Evolutionary conservation across 2,797 vertebrate genomes (phyloP), one percentile per base, ranked within the genome.

Genomic region (Onychomys arenicola): DNA sequence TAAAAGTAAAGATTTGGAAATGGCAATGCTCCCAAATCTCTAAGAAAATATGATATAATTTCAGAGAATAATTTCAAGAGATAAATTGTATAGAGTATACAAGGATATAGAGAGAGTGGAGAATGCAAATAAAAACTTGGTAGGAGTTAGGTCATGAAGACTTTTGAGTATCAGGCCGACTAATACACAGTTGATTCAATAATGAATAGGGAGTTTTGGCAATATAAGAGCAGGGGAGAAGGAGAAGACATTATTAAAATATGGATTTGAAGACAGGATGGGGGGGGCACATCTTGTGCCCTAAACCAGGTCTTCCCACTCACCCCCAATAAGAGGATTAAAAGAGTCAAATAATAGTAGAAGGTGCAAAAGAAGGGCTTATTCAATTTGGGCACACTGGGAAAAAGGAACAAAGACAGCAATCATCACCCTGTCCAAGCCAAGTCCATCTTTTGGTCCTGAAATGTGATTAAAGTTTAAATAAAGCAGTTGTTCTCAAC

Each of bases 1-100:
- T 91, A 95, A 90, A 95, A 57, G 23, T 75, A 95, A 96, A 27
- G 21, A 91, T 85, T 43, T 88, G 0, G 11, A 80, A 96, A 84
- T 88, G 76, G 57, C 37, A 94, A 75, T 82, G 75, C 77, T 61
- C 17, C 55, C 61, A 95, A 95, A 37, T 19, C 11, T 89, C 32
- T 76, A 52, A 91, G 19, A 77, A 96, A 87, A 4, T 49, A 49
- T 8, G 55, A 32, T 73, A 16, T 7, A 59, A 80, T 94, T 94
- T n/a, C 5, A 23, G 80, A 80, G 37, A 13, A 96, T 77, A 90
- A 84, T 77, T 95, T 65, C 43, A 25, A 83, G 34, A 89, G 75
- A 73, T 0, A 89, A 63, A 40, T 19, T 94, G 37, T 23, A 40
- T 49, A 43, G 37, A 55, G 0, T 87, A 65, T 46, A 46, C 4